phyloP scores from a whole-genome alignment of 2,888 invertebrate genomes.

The Euzophera pinguis region DNA sequence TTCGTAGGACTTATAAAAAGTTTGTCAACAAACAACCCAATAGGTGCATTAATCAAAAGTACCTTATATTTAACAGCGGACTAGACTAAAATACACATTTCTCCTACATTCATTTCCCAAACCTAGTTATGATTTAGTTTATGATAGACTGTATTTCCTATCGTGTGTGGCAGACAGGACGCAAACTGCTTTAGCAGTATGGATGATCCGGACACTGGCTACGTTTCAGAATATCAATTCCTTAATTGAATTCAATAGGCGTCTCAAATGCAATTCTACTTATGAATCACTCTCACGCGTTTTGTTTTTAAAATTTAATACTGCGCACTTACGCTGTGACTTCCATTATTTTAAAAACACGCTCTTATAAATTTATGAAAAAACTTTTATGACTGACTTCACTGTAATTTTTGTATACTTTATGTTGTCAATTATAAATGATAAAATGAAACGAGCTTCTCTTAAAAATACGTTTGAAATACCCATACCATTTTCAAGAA shows the following conservation, averaged over 20 bases:
- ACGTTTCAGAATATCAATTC: conserved; percentile 66
- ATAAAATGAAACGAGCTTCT: too few species aligned
- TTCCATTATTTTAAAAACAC: too few species aligned
- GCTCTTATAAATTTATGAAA: too few species aligned
- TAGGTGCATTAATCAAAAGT: too few species aligned
- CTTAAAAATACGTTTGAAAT: too few species aligned
- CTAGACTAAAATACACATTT: not conserved
- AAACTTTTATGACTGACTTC: too few species aligned
- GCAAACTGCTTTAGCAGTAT: conserved; percentile 60
- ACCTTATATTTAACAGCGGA: too few species aligned
- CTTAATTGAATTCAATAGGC: conserved; percentile 66
- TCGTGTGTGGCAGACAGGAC: conserved; percentile 67
- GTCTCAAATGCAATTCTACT: conserved; percentile 56
- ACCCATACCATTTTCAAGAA: too few species aligned
- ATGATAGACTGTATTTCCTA: conserved; percentile 54
- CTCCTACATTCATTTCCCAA: not conserved
- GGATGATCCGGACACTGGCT: conserved; percentile 60
- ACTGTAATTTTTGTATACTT: too few species aligned
- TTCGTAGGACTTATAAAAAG: too few species aligned
- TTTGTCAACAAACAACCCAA: too few species aligned
- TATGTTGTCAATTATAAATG: too few species aligned
- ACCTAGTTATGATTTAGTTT: conserved; percentile 17
- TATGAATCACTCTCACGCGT: conserved; percentile 50
- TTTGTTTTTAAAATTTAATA: conserved; percentile 13
- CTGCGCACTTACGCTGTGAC: not conserved